phyloP scores from a whole-genome alignment of 2,888 invertebrate genomes.

The Drosophila aldrichi region DNA sequence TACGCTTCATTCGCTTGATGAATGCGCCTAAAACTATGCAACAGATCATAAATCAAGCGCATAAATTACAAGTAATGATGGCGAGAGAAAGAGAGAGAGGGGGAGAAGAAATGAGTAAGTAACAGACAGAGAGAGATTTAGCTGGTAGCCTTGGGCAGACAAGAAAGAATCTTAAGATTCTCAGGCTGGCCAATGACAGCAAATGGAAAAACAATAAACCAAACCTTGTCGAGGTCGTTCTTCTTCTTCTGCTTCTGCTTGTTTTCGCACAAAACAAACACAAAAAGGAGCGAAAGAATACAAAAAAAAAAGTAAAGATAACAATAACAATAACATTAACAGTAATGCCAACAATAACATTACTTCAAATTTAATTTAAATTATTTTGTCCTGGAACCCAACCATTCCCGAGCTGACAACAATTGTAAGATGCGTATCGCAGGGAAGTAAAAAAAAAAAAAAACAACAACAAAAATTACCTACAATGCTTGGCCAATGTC shows the following conservation, averaged over 20 bases:
- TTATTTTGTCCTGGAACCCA: slow-evolving; percentile 57
- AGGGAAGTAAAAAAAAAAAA: not conserved
- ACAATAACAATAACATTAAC: slow-evolving; percentile 78
- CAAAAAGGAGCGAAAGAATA: slow-evolving; percentile 1
- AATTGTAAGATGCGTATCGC: slow-evolving; percentile 73
- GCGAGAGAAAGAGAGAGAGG: not conserved
- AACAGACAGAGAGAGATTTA: not conserved
- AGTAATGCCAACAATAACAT: slow-evolving; percentile 75
- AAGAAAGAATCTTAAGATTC: slow-evolving; percentile 2
- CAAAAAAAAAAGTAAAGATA: slow-evolving; percentile 44
- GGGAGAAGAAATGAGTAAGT: not conserved
- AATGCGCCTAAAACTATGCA: slow-evolving; percentile 81
- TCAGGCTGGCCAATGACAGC: slow-evolving; percentile 33
- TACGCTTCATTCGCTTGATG: slow-evolving; percentile 56
- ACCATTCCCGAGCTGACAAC: slow-evolving; percentile 25
- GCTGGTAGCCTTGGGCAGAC: not conserved
- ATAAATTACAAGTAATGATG: slow-evolving; percentile 65
- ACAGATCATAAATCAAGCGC: slow-evolving; percentile 77
- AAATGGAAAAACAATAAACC: slow-evolving; percentile 79
- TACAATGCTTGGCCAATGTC: slow-evolving; percentile 55
- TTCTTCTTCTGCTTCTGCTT: not conserved
- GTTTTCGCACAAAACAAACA: slow-evolving; percentile 7
- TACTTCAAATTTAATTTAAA: slow-evolving; percentile 82
- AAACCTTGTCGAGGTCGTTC: slow-evolving; percentile 34
- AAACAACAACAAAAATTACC: slow-evolving; percentile 59